These are phyloP conservation scores for Phalacrocorax brasilianus DNA, from an alignment of 2,113 vertebrate species.

Conservation along the genomic window DNA sequence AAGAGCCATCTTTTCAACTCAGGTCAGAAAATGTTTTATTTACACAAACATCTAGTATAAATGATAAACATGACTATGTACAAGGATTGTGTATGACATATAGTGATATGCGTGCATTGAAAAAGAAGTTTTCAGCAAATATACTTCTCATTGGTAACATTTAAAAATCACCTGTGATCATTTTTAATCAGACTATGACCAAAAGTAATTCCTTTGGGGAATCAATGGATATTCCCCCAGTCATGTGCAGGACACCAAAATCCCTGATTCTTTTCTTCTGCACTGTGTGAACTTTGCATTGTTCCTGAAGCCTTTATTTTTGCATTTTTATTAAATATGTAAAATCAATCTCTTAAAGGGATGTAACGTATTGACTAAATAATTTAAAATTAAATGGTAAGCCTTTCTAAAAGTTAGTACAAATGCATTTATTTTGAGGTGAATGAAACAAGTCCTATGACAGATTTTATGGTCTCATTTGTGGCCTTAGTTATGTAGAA, in stretches of 20 bases:
- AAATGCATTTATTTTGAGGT: neutral
- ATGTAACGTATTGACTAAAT: neutral
- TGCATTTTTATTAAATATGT: neutral
- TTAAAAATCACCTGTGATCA: neutral
- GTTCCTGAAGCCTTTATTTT: neutral
- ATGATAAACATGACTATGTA: neutral
- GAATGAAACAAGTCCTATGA: neutral
- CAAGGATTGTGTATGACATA: neutral
- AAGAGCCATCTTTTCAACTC: conserved; percentile 95
- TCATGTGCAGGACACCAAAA: neutral
- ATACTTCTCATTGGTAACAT: neutral
- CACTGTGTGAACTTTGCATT: neutral
- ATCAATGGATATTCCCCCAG: neutral
- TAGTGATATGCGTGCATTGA: neutral
- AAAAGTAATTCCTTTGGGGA: neutral
- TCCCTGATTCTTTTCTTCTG: neutral
- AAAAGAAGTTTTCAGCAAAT: neutral
- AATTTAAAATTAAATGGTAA: neutral
- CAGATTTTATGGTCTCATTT: neutral
- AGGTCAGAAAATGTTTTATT: conserved; percentile 76
- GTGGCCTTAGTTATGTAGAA: neutral
- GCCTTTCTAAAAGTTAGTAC: neutral
- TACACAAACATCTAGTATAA: neutral
- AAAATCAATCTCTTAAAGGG: neutral
- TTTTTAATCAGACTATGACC: neutral